Base-by-base conservation (phyloP, 2,888 invertebrate species). In the Keiferia lycopersicella region DNA sequence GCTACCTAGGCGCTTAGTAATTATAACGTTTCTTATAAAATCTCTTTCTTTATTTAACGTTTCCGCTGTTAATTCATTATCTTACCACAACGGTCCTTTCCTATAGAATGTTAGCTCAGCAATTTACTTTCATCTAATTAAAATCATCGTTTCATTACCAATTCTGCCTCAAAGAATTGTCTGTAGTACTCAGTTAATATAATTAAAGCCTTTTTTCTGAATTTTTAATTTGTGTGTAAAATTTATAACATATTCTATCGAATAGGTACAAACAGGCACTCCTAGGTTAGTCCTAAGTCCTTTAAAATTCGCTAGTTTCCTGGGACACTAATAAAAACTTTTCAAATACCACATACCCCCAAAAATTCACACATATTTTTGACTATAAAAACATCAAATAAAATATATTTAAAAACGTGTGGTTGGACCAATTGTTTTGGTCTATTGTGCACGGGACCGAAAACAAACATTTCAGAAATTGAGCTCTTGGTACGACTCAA, bases 1-100 rank as follows among this genome's bases (percentile, higher is more conserved):
- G 16, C n/a, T n/a, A 45, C n/a, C 45, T 16, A 45, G 34, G 34
- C 8, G 10, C 16, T 45, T 45, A 45, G 45, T 16, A 45, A 45
- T 45, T 45, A 45, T 45, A 45, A 4, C n/a, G 16, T 45, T 45
- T 45, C n/a, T 11, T 45, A 16, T 45, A 4, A n/a, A 16, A 45
- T 45, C 45, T 45, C 45, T 45, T 45, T n/a, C 45, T 45, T 45
- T 45, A 45, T 45, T 45, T 45, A 45, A 45, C 45, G 6, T 45
- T 45, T 45, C 45, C 45, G 2, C 16, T 45, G 45, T 45, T 45
- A 16, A 45, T 16, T 41, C 14, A 45, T 45, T 45, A 45, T 45
- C 45, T 45, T n/a, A 45, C 45, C 45, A n/a, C n/a, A 16, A n/a
- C 8, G 45, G 45, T 7, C 16, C 45, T 45, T 45, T n/a, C n/a